Evolutionary conservation across 2,888 invertebrate species (phyloP).

Genomic region (Dione vanillae): DNA sequence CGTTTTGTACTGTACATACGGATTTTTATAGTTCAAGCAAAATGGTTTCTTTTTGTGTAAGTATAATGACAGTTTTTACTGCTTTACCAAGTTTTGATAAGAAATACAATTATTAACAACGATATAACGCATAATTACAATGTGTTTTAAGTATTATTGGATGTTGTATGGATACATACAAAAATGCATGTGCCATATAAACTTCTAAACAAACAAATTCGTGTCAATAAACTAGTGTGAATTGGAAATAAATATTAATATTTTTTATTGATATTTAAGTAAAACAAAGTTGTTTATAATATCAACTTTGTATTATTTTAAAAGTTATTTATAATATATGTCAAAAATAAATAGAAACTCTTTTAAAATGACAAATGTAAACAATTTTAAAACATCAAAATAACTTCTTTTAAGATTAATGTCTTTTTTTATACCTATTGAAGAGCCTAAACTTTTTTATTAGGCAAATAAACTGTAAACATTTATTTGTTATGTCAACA

Average conservation of each 20-base stretch:
- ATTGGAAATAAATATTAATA: not conserved
- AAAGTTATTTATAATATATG: too few relatives aligned
- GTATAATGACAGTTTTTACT: slow-evolving; percentile 53
- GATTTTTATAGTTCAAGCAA: slow-evolving; percentile 53
- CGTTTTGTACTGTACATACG: slow-evolving; percentile 55
- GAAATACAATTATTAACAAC: slow-evolving; percentile 51
- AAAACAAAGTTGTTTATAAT: too few relatives aligned
- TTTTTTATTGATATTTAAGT: not conserved
- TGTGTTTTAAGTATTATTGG: slow-evolving; percentile 7
- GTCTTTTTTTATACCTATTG: too few relatives aligned
- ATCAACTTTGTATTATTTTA: too few relatives aligned
- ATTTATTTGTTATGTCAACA: too few relatives aligned
- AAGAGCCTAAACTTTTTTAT: too few relatives aligned
- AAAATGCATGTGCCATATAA: not conserved
- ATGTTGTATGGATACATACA: not conserved
- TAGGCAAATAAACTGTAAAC: too few relatives aligned
- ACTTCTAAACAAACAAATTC: slow-evolving; percentile 19
- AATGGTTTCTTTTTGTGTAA: slow-evolving; percentile 61
- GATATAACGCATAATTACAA: slow-evolving; percentile 31
- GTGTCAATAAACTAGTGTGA: slow-evolving; percentile 6
- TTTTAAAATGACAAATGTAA: too few relatives aligned
- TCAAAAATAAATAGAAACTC: too few relatives aligned
- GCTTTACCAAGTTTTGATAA: slow-evolving; percentile 53
- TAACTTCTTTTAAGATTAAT: too few relatives aligned
- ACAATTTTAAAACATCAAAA: too few relatives aligned